These are phyloP conservation scores for Brenthis daphne DNA, from an alignment of 2,888 invertebrate species.

Conservation along the genomic window DNA sequence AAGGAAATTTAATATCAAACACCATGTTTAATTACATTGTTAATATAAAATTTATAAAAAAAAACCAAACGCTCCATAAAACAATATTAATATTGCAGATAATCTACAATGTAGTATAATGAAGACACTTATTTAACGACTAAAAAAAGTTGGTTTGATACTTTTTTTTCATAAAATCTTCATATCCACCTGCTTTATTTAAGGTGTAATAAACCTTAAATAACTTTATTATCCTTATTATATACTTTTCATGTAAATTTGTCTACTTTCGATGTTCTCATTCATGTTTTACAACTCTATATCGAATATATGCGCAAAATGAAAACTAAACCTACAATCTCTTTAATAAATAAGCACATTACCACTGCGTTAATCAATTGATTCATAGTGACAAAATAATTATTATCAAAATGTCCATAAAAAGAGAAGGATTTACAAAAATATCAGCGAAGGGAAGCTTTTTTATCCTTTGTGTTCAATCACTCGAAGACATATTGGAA, in stretches of 20 bases:
- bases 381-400: conserved; percentile 8
- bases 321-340: no score
- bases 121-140: conserved; percentile 10
- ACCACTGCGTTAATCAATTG: conserved; percentile 4
- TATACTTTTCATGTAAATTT: neutral
- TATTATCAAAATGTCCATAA: conserved; percentile 5
- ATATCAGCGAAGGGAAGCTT: conserved; percentile 8
- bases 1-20: neutral
- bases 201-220: neutral
- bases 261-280: neutral
- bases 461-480: conserved; percentile 31
- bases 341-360: no score
- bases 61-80: conserved; percentile 12
- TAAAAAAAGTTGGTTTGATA: conserved; percentile 11
- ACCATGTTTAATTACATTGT: conserved; percentile 12
- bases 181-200: conserved; percentile 9
- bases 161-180: conserved; percentile 1
- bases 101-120: conserved; percentile 14
- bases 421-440: conserved; percentile 6
- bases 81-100: conserved; percentile 9
- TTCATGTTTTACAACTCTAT: neutral
- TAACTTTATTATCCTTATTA: neutral
- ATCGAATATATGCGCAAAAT: no score
- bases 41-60: conserved; percentile 11
- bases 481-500: conserved; percentile 30